These are phyloP conservation scores for Premnoplex brunnescens DNA, from an alignment of 2,797 vertebrate species.

Conservation along the genomic window DNA sequence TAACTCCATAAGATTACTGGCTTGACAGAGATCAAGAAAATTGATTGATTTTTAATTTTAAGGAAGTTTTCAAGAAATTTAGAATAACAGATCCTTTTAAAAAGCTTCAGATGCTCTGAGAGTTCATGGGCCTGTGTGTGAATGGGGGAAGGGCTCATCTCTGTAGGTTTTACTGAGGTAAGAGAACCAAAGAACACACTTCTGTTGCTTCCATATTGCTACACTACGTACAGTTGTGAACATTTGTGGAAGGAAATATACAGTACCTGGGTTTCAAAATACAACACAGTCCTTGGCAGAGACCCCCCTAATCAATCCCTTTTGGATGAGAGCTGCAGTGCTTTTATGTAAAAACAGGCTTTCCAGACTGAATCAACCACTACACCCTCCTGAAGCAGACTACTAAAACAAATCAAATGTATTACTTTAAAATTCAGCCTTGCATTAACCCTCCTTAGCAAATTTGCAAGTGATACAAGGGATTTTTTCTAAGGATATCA, in stretches of 20 bases:
- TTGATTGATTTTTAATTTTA: neutral
- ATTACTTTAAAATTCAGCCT: neutral
- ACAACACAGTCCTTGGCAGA: neutral
- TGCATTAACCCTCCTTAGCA: neutral
- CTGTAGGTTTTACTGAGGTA: neutral
- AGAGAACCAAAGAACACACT: neutral
- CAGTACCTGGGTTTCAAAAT: neutral
- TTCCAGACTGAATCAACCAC: neutral
- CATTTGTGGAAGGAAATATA: neutral
- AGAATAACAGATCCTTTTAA: neutral
- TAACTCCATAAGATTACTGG: neutral
- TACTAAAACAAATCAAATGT: neutral
- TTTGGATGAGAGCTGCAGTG: neutral
- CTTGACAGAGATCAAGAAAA: neutral
- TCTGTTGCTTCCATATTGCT: neutral
- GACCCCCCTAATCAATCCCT: neutral
- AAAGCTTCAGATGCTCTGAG: neutral
- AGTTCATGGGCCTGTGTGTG: rapidly evolving
- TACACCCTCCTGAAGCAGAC: neutral
- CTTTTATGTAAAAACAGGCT: neutral
- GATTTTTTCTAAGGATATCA: neutral
- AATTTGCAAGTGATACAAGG: neutral
- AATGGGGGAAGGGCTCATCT: neutral
- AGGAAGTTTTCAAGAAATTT: slow-evolving; percentile 6
- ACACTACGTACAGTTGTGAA: neutral